Conservation (phyloP, 2,888 invertebrate genomes). For the Trichogramma evanescens region DNA sequence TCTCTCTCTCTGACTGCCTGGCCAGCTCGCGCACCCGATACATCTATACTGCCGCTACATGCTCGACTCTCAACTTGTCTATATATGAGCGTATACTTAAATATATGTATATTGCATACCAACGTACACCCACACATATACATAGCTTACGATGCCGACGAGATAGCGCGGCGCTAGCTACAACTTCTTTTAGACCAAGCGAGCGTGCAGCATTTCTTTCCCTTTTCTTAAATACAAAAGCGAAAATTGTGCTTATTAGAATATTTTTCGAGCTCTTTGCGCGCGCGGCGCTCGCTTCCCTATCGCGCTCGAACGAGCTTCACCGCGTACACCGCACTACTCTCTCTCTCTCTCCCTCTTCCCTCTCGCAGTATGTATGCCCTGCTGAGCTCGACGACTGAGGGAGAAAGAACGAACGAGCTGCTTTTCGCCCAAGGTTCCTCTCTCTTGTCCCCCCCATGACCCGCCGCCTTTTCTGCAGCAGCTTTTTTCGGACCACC, state of each 20-base stretch:
- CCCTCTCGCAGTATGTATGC: no score
- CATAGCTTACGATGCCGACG: no score
- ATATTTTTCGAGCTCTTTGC: slow-evolving; percentile 37
- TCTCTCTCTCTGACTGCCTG: slow-evolving; percentile 12
- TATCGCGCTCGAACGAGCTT: slow-evolving; percentile 24
- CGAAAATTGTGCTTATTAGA: slow-evolving; percentile 45
- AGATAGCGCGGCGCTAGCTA: slow-evolving; percentile 11
- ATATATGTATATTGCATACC: no score
- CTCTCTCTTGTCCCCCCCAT: slow-evolving; percentile 2
- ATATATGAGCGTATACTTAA: no score
- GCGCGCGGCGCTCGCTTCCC: neutral
- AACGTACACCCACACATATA: no score
- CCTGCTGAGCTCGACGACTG: no score
- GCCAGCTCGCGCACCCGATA: neutral
- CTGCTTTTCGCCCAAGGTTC: neutral
- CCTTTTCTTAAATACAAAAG: slow-evolving; percentile 44
- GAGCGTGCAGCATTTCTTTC: slow-evolving; percentile 32
- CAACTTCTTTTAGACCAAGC: no score
- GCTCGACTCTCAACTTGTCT: slow-evolving; percentile 16
- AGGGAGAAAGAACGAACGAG: neutral
- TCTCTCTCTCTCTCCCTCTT: neutral
- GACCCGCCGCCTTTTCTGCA: slow-evolving; percentile 11
- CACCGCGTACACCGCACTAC: slow-evolving; percentile 9
- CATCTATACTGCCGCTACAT: slow-evolving; percentile 1
- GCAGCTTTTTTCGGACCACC: slow-evolving; percentile 14